Evolutionary conservation across 2,797 vertebrate species (phyloP), one percentile per base, ranked within the genome.

Genomic region (Dipus sagitta): DNA sequence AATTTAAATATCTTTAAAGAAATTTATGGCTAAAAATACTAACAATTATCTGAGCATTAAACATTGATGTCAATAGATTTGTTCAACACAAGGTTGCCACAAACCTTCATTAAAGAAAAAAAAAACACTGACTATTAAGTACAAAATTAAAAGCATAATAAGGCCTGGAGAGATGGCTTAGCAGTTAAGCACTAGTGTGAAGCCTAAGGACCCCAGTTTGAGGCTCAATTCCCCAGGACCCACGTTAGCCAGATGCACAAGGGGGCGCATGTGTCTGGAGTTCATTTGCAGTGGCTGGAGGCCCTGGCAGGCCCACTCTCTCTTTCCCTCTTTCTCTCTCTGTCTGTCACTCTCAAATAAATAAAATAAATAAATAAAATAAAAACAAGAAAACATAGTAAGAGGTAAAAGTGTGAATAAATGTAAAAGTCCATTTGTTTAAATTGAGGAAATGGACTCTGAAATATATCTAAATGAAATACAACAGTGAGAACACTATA

Each of bases 401-500:
- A 38, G 38, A 38, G 3, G 3, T 38, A 38, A 38, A 38, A 38
- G 38, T 38, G 38, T 38, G 38, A 38, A 4, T 58, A 58, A 75
- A 67, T 82, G 10, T n/a, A 85, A 95, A 92, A 67, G 5, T 3
- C 6, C 58, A 26, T 67, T 64, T 91, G 77, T 21, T 74, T 77
- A 84, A 47, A 84, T 85, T 47, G 68, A 94, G 15, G 24, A 92
- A 93, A 68, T 54, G 42, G 5, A 83, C 24, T 83, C 68, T 2
- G 38, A 78, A 92, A 52, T 89, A n/a, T 4, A 72, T 72, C 62
- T 32, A 94, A 82, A 72, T 78, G 47, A 90, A 81, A 82, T 88
- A 62, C 42, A 92, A 42, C 23, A 86, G 67, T 75, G 38, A 92
- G 87, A 91, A 81, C 58, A 62, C n/a, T 75, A n/a, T 64, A 20